A percentile compares a stretch with the other conserved stretches of the same genome.
Conservation (phyloP, 2,888 invertebrate genomes). For the Lasius platythorax region DNA sequence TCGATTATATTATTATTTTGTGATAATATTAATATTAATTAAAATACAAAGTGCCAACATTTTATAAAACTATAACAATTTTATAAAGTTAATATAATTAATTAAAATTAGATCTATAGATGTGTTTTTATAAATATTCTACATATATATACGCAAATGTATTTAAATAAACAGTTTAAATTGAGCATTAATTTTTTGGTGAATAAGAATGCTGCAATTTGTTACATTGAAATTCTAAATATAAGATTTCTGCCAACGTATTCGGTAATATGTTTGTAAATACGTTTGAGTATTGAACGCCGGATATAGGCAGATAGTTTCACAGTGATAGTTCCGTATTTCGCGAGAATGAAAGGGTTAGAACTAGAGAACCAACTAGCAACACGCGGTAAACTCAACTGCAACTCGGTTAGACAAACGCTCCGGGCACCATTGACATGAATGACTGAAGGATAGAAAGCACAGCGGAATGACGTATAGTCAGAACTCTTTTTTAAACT, state of each 20-base stretch:
- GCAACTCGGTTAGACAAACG: slow-evolving; percentile 31
- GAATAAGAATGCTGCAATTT: background rate
- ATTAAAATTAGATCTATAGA: background rate
- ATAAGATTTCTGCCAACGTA: background rate
- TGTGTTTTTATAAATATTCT: background rate
- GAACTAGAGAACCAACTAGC: slow-evolving; percentile 29
- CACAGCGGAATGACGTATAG: slow-evolving; percentile 9
- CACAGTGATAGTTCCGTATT: slow-evolving; percentile 12
- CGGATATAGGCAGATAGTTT: slow-evolving; percentile 31
- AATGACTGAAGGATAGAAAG: slow-evolving; percentile 3
- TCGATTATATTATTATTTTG: no score
- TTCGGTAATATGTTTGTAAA: slow-evolving; percentile 12
- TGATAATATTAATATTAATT: no score
- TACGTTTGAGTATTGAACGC: slow-evolving; percentile 1
- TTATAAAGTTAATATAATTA: background rate
- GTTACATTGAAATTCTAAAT: background rate
- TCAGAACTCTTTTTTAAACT: slow-evolving; percentile 3
- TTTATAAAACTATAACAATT: background rate
- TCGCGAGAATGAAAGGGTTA: slow-evolving; percentile 44
- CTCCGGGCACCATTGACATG: slow-evolving; percentile 1
- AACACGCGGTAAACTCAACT: slow-evolving; percentile 19
- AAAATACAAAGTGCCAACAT: background rate
- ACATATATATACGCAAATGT: background rate
- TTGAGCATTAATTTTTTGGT: background rate
- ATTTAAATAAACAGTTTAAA: background rate